Conservation (phyloP, 2,797 vertebrate genomes). For the Sardinella longiceps region DNA sequence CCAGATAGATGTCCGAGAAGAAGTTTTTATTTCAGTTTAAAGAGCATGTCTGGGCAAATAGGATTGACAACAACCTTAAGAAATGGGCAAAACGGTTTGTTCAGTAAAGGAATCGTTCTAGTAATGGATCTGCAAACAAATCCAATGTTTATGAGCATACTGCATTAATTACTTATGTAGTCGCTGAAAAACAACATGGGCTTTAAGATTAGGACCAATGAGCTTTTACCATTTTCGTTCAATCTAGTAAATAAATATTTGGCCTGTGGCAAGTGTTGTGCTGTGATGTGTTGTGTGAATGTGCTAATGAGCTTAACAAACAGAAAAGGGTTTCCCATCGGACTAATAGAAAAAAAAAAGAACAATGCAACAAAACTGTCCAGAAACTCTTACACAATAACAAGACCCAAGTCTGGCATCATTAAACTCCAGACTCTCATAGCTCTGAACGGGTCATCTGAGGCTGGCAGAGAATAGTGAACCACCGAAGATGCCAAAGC, state of each 20-base stretch:
- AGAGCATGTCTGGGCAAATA: background rate
- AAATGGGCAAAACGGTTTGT: too few relatives aligned
- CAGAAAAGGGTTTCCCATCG: background rate
- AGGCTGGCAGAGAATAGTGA: background rate
- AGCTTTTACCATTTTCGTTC: background rate
- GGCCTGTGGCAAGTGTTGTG: background rate
- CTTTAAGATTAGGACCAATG: background rate
- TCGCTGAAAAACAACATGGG: background rate
- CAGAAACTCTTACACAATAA: background rate
- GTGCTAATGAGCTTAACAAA: slow-evolving; percentile 8
- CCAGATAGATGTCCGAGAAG: too few relatives aligned
- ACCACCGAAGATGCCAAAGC: background rate
- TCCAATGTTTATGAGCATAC: background rate
- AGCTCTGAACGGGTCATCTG: background rate
- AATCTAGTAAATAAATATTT: background rate
- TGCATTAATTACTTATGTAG: background rate
- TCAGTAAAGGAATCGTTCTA: background rate
- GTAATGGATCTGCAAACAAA: background rate
- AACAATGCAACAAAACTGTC: background rate
- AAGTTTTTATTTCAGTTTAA: background rate
- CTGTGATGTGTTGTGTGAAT: background rate
- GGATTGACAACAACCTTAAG: background rate
- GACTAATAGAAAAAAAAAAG: background rate
- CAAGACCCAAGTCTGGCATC: background rate
- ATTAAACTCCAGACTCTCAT: background rate